Evolutionary conservation across 2,888 invertebrate species (phyloP).

Genomic region (Bombylius major): DNA sequence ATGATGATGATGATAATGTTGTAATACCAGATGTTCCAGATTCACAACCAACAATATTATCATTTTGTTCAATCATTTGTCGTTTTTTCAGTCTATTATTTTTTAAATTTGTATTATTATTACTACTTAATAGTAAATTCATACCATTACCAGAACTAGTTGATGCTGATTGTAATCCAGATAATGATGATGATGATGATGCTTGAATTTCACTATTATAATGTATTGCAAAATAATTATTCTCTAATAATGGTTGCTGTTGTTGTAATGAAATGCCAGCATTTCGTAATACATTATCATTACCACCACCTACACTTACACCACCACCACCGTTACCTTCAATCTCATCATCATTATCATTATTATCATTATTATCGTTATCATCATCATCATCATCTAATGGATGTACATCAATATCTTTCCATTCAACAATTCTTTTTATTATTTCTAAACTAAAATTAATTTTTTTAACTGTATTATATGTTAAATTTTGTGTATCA

Average conservation of each 20-base stretch:
- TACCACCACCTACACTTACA: neutral
- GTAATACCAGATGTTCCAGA: neutral
- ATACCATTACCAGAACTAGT: conserved; percentile 8
- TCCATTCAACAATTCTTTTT: conserved; percentile 79
- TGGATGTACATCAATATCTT: conserved; percentile 68
- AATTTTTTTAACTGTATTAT: conserved; percentile 58
- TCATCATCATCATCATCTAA: conserved; percentile 50
- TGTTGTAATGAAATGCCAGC: conserved; percentile 6
- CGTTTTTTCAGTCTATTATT: neutral
- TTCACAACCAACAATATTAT: too few species aligned
- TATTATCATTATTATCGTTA: conserved; percentile 7
- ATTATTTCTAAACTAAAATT: conserved; percentile 75
- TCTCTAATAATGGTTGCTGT: conserved; percentile 24
- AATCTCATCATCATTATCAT: neutral
- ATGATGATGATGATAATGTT: neutral
- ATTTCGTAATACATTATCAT: neutral
- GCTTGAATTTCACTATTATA: conserved; percentile 21
- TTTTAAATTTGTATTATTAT: conserved; percentile 1
- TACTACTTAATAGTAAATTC: conserved; percentile 12
- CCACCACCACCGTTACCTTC: neutral
- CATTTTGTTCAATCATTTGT: too few species aligned
- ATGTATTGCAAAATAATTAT: conserved; percentile 34
- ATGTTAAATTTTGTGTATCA: conserved; percentile 41
- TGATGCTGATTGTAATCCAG: conserved; percentile 13
- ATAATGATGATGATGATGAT: conserved; percentile 7